A percentile compares a stretch with the other conserved stretches of the same genome.
phyloP scores from a whole-genome alignment of 2,797 vertebrate genomes.

The Enteromius treurensis region DNA sequence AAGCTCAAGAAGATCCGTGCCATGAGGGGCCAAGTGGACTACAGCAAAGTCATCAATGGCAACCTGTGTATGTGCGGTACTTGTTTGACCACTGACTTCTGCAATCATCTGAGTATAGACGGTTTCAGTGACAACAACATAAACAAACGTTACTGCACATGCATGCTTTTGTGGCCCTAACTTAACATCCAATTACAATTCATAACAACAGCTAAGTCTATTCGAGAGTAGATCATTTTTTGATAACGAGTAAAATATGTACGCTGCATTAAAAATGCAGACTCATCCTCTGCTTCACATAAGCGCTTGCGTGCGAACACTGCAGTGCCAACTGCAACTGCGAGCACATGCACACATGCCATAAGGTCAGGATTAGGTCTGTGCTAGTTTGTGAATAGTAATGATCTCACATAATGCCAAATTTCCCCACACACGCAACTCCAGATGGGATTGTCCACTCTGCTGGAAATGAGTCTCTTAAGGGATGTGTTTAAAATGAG shows the following conservation, averaged over 20 bases:
- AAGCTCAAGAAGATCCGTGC: constrained; percentile 97
- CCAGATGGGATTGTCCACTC: background rate
- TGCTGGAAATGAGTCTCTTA: background rate
- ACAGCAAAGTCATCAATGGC: constrained; percentile 97
- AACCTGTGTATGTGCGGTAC: constrained; percentile 87
- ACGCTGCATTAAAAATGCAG: no score
- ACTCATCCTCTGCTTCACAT: background rate
- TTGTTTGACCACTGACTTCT: background rate
- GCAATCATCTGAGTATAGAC: background rate
- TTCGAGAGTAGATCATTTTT: no score
- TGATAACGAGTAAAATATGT: no score
- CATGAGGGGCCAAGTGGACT: constrained; percentile 97
- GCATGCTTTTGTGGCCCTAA: no score
- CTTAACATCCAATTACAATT: no score
- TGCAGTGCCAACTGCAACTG: background rate
- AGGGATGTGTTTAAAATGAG: background rate
- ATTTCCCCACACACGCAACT: constrained; percentile 1
- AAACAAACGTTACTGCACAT: no score
- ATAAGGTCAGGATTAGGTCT: constrained; percentile 5
- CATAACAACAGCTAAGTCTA: no score
- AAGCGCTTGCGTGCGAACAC: background rate
- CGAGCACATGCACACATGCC: background rate
- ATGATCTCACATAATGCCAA: constrained; percentile 9
- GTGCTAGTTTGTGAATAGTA: background rate
- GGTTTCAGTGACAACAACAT: no score